Conservation (phyloP, 92 coral and sea anemone genomes). For the Phenganax stokvisi region DNA sequence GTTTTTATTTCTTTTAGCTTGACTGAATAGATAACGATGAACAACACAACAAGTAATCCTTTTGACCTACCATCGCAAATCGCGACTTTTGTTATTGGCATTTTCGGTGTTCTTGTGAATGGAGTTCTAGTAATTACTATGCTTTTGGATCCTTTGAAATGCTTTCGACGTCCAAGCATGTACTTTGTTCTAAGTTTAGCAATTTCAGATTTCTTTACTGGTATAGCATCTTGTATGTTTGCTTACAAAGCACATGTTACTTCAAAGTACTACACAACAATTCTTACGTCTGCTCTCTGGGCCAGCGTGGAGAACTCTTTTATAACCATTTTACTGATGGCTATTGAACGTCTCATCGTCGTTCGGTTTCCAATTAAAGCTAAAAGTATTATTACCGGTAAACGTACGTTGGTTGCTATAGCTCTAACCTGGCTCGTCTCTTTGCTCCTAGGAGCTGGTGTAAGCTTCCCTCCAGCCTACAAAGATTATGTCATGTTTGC, state of each 20-base stretch:
- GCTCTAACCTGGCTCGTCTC: constrained; percentile 12
- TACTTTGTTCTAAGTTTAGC: constrained; percentile 22
- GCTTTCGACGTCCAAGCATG: constrained; percentile 21
- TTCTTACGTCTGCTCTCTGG: not conserved
- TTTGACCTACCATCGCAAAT: constrained; percentile 11
- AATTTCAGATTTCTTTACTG: constrained; percentile 19
- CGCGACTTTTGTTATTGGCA: not conserved
- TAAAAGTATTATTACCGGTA: constrained; percentile 3
- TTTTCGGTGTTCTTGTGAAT: constrained; percentile 8
- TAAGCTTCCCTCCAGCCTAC: not conserved
- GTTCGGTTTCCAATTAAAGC: constrained; percentile 3
- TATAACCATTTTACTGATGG: constrained; percentile 21
- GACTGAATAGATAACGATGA: not conserved
- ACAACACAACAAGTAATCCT: constrained; percentile 6
- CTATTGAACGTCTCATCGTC: constrained; percentile 21
- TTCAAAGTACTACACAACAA: not conserved
- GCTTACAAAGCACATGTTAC: not conserved
- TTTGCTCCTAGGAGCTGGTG: not conserved
- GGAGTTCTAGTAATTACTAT: not conserved
- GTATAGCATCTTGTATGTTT: constrained; percentile 20
- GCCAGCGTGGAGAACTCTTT: constrained; percentile 17
- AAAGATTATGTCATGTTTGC: not conserved
- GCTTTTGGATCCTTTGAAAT: constrained; percentile 29
- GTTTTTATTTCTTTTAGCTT: too few relatives aligned
- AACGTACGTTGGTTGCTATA: constrained; percentile 5